Evolutionary conservation across 2,113 vertebrate genomes (phyloP), one percentile per base, ranked within the genome.

Genomic region (Paradoxurus hermaphroditus): DNA sequence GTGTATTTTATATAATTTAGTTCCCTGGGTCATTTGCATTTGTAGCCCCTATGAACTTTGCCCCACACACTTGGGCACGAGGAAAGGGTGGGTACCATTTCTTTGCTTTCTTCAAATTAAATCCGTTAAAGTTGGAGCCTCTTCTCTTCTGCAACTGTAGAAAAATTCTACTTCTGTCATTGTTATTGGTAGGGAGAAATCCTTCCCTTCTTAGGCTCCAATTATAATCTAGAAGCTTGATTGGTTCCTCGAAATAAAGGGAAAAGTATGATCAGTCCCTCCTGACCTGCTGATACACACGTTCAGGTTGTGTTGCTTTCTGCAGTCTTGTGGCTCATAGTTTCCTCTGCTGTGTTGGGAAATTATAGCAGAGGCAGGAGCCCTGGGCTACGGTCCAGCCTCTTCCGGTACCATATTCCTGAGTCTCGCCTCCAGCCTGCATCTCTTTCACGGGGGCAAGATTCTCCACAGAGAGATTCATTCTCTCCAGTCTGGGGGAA

Each of bases 71-170:
- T 85, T 79, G 25, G 4, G 7, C 68, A 25, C 68, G 39, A 95
- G 19, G 11, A 15, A 83, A 53, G 31, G 25, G 44, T 51, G n/a
- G 25, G 44, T 44, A 34, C 12, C 7, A 2, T 63, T 93, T 90
- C 14, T 93, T 94, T 67, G 49, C n/a, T 85, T 92, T 79, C 81
- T 88, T 94, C 23, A 44, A 92, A 91, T 84, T 75, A 85, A 94
- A 65, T 72, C 59, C 36, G n/a, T n/a, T n/a, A n/a, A 73, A 51
- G 29, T 82, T 56, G 92, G 21, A 65, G 27, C 21, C 15, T 84
- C 87, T 73, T 87, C 11, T n/a, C 39, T 85, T 18, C 11, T 31
- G 41, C 70, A 63, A 16, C 27, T 15, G 23, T n/a, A 87, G 46
- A 63, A 87, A 53, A 86, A 94, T 56, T 73, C 59, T 49, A 27